Percentiles rank a stretch among this genome's conserved stretches.
These are phyloP conservation scores for Falco cherrug DNA, from an alignment of 2,797 vertebrate genomes.

Conservation along the genomic window DNA sequence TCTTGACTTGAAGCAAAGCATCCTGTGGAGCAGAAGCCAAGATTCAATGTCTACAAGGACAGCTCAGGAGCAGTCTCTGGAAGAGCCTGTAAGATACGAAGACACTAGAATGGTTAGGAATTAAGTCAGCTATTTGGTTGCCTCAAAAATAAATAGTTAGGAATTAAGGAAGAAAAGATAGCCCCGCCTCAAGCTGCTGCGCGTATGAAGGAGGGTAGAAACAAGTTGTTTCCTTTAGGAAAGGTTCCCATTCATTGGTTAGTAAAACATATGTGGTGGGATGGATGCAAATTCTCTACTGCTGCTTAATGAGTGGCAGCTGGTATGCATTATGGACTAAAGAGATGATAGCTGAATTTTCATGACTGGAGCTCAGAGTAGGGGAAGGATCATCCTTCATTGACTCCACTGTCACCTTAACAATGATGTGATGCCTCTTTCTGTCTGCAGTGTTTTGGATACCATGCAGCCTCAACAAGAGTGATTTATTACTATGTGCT, in stretches of 20 bases:
- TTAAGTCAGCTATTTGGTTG: neutral
- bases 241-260: neutral
- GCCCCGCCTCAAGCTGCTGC: neutral
- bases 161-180: neutral
- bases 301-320: neutral
- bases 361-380: neutral
- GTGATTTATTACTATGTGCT: neutral
- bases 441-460: neutral
- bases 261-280: neutral
- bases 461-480: neutral
- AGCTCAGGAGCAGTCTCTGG: neutral
- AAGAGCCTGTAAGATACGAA: neutral
- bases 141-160: neutral
- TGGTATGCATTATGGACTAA: neutral
- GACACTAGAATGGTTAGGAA: neutral
- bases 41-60: neutral
- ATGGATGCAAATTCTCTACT: neutral
- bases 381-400: neutral
- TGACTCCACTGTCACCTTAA: neutral
- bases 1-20: neutral
- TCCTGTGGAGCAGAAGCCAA: neutral
- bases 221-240: neutral
- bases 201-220: neutral
- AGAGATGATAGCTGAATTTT: neutral
- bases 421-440: constrained; percentile 10